phyloP scores from a whole-genome alignment of 2,888 invertebrate species.

The Mesopsocus fuscifrons region DNA sequence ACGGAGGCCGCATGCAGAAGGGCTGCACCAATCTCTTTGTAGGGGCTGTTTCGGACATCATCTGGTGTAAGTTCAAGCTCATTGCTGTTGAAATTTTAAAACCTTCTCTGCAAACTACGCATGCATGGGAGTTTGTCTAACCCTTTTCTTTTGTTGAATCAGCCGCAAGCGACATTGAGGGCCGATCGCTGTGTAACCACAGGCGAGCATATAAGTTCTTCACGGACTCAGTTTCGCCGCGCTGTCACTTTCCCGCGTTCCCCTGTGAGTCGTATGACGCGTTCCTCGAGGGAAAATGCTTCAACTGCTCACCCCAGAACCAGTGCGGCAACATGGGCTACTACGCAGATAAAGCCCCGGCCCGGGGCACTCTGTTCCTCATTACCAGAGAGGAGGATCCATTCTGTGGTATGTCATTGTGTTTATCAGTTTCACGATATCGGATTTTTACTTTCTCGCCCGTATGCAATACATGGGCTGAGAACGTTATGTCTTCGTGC shows the following conservation, averaged over 20 bases:
- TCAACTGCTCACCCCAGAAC: slow-evolving; percentile 37
- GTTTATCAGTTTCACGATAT: no score
- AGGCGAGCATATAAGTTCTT: slow-evolving; percentile 84
- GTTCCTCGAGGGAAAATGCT: slow-evolving; percentile 59
- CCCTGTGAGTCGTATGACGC: slow-evolving; percentile 71
- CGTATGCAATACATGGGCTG: no score
- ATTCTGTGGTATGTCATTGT: slow-evolving; percentile 54
- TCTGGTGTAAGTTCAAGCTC: slow-evolving; percentile 67
- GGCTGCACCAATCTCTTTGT: slow-evolving; percentile 85
- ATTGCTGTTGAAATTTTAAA: background rate
- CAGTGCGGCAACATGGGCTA: slow-evolving; percentile 85
- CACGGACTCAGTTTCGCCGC: slow-evolving; percentile 79
- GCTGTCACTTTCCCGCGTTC: slow-evolving; percentile 82
- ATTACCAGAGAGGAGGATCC: slow-evolving; percentile 82
- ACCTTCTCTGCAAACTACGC: no score
- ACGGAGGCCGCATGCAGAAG: slow-evolving; percentile 79
- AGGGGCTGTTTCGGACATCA: slow-evolving; percentile 75
- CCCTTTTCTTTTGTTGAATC: no score
- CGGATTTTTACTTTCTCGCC: no score
- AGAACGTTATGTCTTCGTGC: no score
- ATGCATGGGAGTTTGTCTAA: no score
- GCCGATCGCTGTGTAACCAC: slow-evolving; percentile 81
- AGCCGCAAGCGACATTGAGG: slow-evolving; percentile 57
- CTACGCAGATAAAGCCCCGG: slow-evolving; percentile 68
- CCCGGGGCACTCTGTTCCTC: slow-evolving; percentile 70